Evolutionary conservation across 2,797 vertebrate species (phyloP), one percentile per base, ranked within the genome.

Genomic region (Euthynnus affinis): DNA sequence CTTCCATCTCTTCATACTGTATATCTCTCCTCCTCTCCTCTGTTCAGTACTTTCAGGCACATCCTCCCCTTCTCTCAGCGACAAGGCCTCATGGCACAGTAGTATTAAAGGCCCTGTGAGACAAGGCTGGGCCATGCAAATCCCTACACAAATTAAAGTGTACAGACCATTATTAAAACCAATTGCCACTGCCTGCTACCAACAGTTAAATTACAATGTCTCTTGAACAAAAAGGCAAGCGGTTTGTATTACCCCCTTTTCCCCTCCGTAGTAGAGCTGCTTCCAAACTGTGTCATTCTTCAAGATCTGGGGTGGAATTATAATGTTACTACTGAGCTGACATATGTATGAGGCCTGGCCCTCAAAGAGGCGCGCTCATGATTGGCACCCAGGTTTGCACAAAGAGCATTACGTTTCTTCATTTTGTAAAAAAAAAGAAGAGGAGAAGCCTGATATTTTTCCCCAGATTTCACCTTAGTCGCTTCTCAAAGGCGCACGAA

Each of bases 91-190:
- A 78, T 78, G 57, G 66, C 82, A 81, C 74, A 68, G 80, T 84
- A 81, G 85, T 90, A 88, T 90, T 86, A 87, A 87, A 66, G 84
- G 76, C 80, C 80, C 86, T 76, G 42, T 52, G 83, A 92, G 89
- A 87, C 77, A 51, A 81, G 64, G 53, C 76, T 61, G 71, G 79
- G 81, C 78, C 60, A 25, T 74, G 77, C 79, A 91, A 93, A 94
- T 93, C 84, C 86, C 89, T 48, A 62, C 81, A 78, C 88, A 94
- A 92, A 94, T 94, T 93, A 91, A 68, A 92, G 74, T 68, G 81
- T 79, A 78, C 84, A 86, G 88, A 87, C 83, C 86, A 83, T 94
- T 92, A 93, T 93, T 92, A 91, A 86, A 93, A 81, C 62, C 86
- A 80, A 78, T 86, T 87, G 76, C 67, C 72, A 69, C 68, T 75